phyloP scores from a whole-genome alignment of 1,140 invertebrate genomes.

The Dendrolimus punctatus region DNA sequence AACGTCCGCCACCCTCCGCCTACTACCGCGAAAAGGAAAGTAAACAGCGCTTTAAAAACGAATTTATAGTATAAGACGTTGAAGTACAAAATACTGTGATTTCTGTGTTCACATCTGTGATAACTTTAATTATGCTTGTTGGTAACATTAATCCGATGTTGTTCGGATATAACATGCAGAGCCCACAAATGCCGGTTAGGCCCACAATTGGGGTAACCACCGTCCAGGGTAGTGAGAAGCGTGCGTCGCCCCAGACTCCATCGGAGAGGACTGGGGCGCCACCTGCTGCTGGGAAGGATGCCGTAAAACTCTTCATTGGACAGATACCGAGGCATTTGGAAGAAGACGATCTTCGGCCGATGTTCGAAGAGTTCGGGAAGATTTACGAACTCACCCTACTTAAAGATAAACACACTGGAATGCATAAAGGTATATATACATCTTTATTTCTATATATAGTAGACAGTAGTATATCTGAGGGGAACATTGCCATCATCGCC shows the following conservation, averaged over 20 bases:
- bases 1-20: constrained; percentile 41
- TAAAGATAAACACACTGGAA: constrained; percentile 93
- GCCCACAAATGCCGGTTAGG: constrained; percentile 13
- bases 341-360: constrained; percentile 89
- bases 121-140: constrained; percentile 52
- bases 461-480: too few species aligned
- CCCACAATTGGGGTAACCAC: constrained; percentile 46
- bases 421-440: constrained; percentile 87
- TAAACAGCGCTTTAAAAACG: constrained; percentile 67
- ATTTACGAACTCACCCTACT: constrained; percentile 95
- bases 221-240: constrained; percentile 33
- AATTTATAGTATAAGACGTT: constrained; percentile 61
- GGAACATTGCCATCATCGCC: too few species aligned
- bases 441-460: constrained; percentile 5
- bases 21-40: constrained; percentile 40
- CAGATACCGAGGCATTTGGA: constrained; percentile 93
- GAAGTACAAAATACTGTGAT: constrained; percentile 64
- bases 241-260: constrained; percentile 32
- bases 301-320: constrained; percentile 92
- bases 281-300: constrained; percentile 70
- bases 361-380: constrained; percentile 94
- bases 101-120: constrained; percentile 32
- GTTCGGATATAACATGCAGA: constrained; percentile 45
- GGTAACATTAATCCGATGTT: constrained; percentile 51
- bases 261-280: constrained; percentile 59